Conservation (phyloP, 2,797 vertebrate species). For the Philypnodon macrostomus region DNA sequence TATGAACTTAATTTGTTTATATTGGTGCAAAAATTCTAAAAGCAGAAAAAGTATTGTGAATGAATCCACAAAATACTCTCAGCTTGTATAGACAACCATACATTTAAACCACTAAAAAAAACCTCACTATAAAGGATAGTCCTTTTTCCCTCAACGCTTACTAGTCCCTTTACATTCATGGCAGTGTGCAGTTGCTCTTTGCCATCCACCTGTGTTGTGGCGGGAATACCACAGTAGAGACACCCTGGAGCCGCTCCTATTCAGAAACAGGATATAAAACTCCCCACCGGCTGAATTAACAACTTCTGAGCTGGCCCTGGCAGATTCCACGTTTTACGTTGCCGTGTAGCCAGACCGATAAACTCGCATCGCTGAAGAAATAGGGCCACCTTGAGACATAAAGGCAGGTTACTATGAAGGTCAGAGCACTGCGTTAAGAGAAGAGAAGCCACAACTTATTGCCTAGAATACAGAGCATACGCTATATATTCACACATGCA, state of each 20-base stretch:
- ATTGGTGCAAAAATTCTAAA: too few species aligned
- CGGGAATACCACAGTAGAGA: constrained; percentile 56
- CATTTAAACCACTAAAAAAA: constrained; percentile 26
- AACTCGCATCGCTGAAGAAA: constrained; percentile 17
- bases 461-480: not conserved
- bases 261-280: constrained; percentile 40
- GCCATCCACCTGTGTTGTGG: constrained; percentile 61
- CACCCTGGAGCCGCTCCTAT: constrained; percentile 40
- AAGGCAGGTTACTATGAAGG: constrained; percentile 16
- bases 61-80: not conserved
- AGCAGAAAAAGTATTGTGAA: not conserved
- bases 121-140: constrained; percentile 23
- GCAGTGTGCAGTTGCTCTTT: constrained; percentile 41
- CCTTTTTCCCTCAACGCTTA: too few species aligned
- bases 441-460: not conserved
- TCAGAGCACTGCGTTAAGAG: not conserved
- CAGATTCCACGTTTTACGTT: constrained; percentile 29
- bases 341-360: constrained; percentile 9
- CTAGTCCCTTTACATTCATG: constrained; percentile 33
- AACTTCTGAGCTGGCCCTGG: constrained; percentile 14
- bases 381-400: constrained; percentile 19
- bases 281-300: constrained; percentile 28
- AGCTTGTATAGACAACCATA: constrained; percentile 6
- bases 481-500: not conserved
- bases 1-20: too few species aligned